A percentile compares a stretch with the other conserved stretches of the same genome.
Conservation (phyloP, 2,113 vertebrate genomes). For the Pangasianodon hypophthalmus region DNA sequence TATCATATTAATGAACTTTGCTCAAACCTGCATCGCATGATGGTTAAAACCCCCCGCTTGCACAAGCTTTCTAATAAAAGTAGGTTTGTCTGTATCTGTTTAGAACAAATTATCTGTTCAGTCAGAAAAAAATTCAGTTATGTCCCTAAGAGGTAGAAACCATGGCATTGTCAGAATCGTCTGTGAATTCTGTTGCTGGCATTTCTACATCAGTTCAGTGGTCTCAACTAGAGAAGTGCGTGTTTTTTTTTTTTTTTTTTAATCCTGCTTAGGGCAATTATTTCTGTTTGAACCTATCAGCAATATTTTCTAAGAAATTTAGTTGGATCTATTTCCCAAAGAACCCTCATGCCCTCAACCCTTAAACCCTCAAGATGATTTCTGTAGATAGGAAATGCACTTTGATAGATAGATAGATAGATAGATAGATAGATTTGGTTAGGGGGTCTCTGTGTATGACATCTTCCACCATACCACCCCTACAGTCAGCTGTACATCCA, state of each 20-base stretch:
- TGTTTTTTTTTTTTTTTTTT: neutral
- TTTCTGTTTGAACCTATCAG: neutral
- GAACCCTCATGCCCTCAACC: neutral
- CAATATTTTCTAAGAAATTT: neutral
- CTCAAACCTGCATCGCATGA: neutral
- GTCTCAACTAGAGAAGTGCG: neutral
- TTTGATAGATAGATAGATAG: constrained; percentile 6
- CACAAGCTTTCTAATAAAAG: neutral
- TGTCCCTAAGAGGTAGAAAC: neutral
- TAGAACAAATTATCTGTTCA: neutral
- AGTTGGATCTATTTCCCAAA: neutral
- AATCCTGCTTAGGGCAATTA: neutral
- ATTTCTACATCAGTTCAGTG: neutral
- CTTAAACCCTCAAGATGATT: neutral
- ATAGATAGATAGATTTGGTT: constrained; percentile 1
- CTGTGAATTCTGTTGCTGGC: neutral
- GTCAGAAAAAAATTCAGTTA: neutral
- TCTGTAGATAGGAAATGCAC: neutral
- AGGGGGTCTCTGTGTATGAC: neutral
- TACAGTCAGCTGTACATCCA: constrained; percentile 12
- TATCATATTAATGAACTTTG: neutral
- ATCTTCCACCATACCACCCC: neutral
- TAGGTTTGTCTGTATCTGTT: neutral
- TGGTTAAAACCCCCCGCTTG: neutral
- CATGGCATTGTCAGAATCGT: neutral